These are phyloP conservation scores for Ariolimax columbianus DNA, from an alignment of 2,888 invertebrate genomes.

Conservation along the genomic window DNA sequence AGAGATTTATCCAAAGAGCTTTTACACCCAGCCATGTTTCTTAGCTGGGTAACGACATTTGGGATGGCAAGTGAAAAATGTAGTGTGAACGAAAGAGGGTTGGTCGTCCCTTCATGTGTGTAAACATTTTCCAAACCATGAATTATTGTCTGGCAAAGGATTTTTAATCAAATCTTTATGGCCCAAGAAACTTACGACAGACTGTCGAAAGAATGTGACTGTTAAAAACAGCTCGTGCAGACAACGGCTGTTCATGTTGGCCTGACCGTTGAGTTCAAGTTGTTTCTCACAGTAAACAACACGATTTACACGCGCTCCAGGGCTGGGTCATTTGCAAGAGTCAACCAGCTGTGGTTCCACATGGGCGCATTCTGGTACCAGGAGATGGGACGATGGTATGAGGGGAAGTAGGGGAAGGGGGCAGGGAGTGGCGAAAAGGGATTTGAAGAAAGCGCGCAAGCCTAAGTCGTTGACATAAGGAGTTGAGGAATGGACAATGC, in stretches of 20 bases:
- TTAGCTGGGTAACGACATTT: neutral
- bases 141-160: neutral
- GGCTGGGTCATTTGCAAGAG: constrained; percentile 1
- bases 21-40: neutral
- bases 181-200: neutral
- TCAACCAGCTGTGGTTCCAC: constrained; percentile 10
- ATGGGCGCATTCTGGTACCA: neutral
- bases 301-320: neutral
- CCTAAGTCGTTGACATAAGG: neutral
- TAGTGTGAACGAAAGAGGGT: neutral
- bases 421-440: neutral
- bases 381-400: neutral
- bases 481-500: too few relatives aligned
- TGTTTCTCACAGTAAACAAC: neutral
- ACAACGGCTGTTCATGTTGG: neutral
- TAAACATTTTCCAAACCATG: neutral
- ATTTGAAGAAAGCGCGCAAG: neutral
- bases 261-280: neutral
- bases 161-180: constrained; percentile 10
- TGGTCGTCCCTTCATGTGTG: neutral
- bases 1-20: neutral
- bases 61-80: neutral
- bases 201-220: neutral
- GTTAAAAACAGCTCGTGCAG: neutral
- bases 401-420: neutral